Percentiles rank a stretch among this genome's conserved stretches.
Conservation (phyloP, 2,888 invertebrate genomes). For the Blastobasis adustella region DNA sequence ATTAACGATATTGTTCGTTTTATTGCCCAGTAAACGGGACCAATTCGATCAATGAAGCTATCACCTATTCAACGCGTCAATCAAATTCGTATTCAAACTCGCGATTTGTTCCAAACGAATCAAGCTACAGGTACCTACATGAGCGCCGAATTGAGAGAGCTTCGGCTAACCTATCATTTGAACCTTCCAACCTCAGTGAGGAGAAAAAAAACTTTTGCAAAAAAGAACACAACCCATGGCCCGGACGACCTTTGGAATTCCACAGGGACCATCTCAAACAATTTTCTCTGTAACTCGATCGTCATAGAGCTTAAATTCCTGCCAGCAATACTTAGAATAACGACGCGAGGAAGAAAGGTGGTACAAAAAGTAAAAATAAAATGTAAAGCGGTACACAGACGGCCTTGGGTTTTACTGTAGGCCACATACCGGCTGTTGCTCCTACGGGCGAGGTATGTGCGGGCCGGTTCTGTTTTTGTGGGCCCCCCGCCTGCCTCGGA, state of each 20-base stretch:
- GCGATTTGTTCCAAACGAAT: not conserved
- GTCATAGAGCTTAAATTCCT: slow-evolving; percentile 25
- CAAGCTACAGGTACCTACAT: not conserved
- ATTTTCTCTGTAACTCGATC: slow-evolving; percentile 15
- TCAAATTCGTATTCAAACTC: no score
- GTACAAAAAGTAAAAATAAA: slow-evolving; percentile 55
- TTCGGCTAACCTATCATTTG: slow-evolving; percentile 42
- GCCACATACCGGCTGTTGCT: slow-evolving; percentile 64
- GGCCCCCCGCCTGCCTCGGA: slow-evolving; percentile 46
- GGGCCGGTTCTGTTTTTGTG: slow-evolving; percentile 57
- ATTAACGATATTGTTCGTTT: no score
- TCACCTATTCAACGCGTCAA: no score
- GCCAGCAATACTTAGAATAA: slow-evolving; percentile 14
- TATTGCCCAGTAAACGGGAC: no score
- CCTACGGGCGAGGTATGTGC: slow-evolving; percentile 31
- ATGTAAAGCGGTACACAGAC: slow-evolving; percentile 62
- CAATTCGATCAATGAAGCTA: no score
- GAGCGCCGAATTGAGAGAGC: slow-evolving; percentile 21
- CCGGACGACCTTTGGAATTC: slow-evolving; percentile 64
- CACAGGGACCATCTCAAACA: slow-evolving; percentile 22
- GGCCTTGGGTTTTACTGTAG: slow-evolving; percentile 69
- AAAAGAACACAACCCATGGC: slow-evolving; percentile 60
- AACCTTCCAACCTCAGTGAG: slow-evolving; percentile 20
- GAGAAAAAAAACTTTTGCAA: slow-evolving; percentile 53
- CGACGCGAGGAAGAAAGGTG: slow-evolving; percentile 53